phyloP scores from a whole-genome alignment of 2,888 invertebrate species.

The Phasia obesa region DNA sequence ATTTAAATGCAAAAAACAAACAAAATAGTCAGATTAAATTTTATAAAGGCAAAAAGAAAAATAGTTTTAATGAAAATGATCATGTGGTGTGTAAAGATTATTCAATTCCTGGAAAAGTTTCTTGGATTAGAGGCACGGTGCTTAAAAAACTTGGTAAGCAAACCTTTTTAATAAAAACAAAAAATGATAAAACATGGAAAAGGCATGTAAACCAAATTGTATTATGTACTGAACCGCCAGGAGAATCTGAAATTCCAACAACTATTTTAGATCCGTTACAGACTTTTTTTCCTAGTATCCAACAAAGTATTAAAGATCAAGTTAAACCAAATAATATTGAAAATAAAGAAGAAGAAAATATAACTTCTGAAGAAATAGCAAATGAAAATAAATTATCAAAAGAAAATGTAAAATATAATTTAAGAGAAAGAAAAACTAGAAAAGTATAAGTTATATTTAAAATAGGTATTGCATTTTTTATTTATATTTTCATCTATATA shows the following conservation, averaged over 20 bases:
- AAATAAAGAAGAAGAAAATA: constrained; percentile 13
- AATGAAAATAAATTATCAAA: constrained; percentile 4
- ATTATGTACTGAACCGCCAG: background rate
- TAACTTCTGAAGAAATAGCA: background rate
- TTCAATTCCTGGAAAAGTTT: constrained; percentile 40
- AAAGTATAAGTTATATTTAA: constrained; percentile 19
- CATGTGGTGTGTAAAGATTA: constrained; percentile 49
- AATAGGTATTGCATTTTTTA: constrained; percentile 12
- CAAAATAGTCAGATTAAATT: constrained; percentile 36
- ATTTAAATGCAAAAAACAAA: constrained; percentile 26
- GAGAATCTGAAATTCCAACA: constrained; percentile 15
- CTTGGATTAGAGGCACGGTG: constrained; percentile 39
- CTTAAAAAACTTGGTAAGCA: constrained; percentile 33
- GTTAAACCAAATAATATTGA: constrained; percentile 3
- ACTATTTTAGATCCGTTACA: constrained; percentile 24
- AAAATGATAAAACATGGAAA: constrained; percentile 34
- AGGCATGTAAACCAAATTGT: constrained; percentile 36
- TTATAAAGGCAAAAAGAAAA: constrained; percentile 32
- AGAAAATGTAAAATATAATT: constrained; percentile 30
- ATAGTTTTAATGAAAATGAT: constrained; percentile 22
- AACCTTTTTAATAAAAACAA: constrained; percentile 22
- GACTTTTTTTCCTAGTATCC: constrained; percentile 23
- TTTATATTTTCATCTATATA: background rate
- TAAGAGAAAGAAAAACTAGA: constrained; percentile 44
- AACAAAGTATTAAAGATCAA: constrained; percentile 12